Base-by-base conservation (phyloP, 2,888 invertebrate species). In the Imbricaverruca yamaguchii region DNA sequence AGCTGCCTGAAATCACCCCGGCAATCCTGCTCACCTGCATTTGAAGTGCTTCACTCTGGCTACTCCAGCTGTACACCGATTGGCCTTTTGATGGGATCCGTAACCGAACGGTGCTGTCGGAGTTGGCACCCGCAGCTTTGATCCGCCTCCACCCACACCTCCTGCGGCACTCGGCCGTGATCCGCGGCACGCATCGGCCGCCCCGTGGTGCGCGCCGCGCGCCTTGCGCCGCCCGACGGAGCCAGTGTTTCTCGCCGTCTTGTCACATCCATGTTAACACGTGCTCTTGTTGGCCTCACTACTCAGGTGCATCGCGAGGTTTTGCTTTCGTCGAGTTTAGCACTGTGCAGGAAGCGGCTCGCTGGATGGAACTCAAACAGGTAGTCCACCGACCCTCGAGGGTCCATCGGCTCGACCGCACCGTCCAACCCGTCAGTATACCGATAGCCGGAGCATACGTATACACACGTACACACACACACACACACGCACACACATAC, bases 281-380 rank as follows among this genome's bases (percentile, higher is more conserved):
- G 81, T 82, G 82, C 81, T 81, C 82, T 80, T 81, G 82, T 83
- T 82, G 82, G 56, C 21, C 80, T 59, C 80, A 25, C 69, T 80
- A 87, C 91, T 69, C 92, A 94, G 95, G 95, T 91, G 92, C 92
- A 89, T 93, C 94, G 89, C 91, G 93, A 87, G 93, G 93, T 87
- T 94, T 94, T 91, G 94, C 93, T 90, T 95, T 95, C 92, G 94
- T 96, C 90, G 96, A 96, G 91, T 96, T 96, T 92, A 91, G 92
- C 89, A 92, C 93, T 88, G 91, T 93, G 88, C 91, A 92, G 88
- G 94, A 95, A 90, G 95, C 96, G 87, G 92, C 92, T 88, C 91
- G 91, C 88, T 95, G 95, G 94, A 95, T 96, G 93, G 94, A 95
- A 88, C 90, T 91, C 89, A 94, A 94, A 91, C 93, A 95, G 92